Evolutionary conservation across 2,113 vertebrate genomes (phyloP), one percentile per base, ranked within the genome.

Genomic region (Phaethon lepturus): DNA sequence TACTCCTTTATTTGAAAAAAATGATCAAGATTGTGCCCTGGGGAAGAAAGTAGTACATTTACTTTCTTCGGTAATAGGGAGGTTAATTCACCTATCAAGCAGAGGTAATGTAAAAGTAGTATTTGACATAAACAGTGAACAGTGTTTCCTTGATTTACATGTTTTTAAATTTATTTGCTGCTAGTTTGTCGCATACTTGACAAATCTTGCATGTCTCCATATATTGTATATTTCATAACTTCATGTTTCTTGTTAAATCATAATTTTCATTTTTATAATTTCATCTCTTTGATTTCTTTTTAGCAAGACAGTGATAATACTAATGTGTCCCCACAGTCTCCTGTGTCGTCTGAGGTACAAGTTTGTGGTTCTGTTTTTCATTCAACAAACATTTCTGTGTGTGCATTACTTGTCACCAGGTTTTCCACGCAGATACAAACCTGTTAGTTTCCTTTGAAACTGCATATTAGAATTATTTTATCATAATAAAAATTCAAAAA

Each of bases 301-400:
- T 98, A 98, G 98, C 98, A 98, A 98, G 98, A 98, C 97, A 98
- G 97, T 98, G 98, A 98, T 98, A 97, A 98, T 98, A 97, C 98
- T 98, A 98, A 98, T 98, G 98, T 98, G 97, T 98, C 98, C 73
- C 98, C 98, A 98, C 98, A 98, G 97, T 98, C 98, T 98, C 98
- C 98, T 85, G 97, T 98, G 69, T 98, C 98, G 44, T 98, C 98
- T 83, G 98, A 98, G 98, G 98, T 98, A 98, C 98, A 98, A 97
- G 86, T 98, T 98, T 96, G 74, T 97, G 91, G 58, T 58, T 89
- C 95, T 82, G 90, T 83, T 83, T 90, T 97, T 88, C 80, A 75
- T 96, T 93, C 77, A 75, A 10, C 66, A 79, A 49, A 67, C 63
- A 64, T 95, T 95, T 78, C 69, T 96, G n/a, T 82, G 73, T 95